Evolutionary conservation across 2,113 vertebrate species (phyloP), one percentile per base, ranked within the genome.

Genomic region (Lampris megalopsis): DNA sequence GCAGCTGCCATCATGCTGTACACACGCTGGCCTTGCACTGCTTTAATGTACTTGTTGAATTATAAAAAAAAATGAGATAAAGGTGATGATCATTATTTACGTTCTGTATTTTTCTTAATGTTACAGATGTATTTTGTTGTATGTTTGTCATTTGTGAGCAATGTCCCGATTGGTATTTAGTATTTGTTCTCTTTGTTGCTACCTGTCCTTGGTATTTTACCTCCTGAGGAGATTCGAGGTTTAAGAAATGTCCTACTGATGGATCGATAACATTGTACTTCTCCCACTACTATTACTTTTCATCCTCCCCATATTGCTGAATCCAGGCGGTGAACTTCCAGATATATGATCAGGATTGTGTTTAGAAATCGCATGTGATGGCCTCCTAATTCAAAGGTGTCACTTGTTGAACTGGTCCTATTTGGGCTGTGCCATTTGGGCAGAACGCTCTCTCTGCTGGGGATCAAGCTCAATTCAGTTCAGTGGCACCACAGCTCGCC

Each of bases 401-500:
- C 73, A 67, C 76, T 82, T 73, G 69, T 73, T 73, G 82, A 84
- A 81, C 78, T 63, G 57, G 80, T 67, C 69, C 72, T 24, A 24
- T 24, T 24, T 73, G 45, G n/a, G 70, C 77, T 69, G 63, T 63
- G 81, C 88, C 85, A 45, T 82, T 75, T 73, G 71, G 73, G 0
- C 71, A 68, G 81, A 73, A 60, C 71, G 79, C 81, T 89, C 77
- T 78, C 77, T 88, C 80, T 81, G 35, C 58, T 7, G 75, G 57
- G 71, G 75, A 81, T 75, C 59, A 65, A 70, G 52, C 80, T 82
- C 58, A 45, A 11, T 87, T 86, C 71, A 84, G 84, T 90, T 83
- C 81, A 84, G 84, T 76, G 61, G 68, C 4, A 48, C 62, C 77
- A 68, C 79, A 83, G 77, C 75, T 89, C 84, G 76, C 79, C 75